These are phyloP conservation scores for Raja brachyura DNA, from an alignment of 2,113 vertebrate genomes.

Conservation along the genomic window DNA sequence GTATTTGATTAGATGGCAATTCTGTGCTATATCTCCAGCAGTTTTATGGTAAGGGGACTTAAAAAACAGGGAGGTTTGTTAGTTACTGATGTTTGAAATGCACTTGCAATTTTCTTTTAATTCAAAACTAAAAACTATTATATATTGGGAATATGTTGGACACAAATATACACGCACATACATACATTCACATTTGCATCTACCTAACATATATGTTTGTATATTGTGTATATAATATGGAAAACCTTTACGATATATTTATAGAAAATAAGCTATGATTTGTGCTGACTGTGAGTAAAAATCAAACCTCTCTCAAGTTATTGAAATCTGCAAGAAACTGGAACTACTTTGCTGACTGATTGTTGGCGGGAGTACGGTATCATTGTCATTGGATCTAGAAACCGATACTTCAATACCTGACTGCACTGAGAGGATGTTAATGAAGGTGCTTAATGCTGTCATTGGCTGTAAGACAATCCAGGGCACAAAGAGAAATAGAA, in stretches of 20 bases:
- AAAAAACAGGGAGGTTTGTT: not conserved
- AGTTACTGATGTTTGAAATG: not conserved
- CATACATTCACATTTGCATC: not conserved
- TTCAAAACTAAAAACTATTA: not conserved
- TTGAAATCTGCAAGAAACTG: constrained; percentile 41
- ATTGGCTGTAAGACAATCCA: constrained; percentile 50
- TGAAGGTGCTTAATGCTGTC: constrained; percentile 56
- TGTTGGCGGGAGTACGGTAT: constrained; percentile 38
- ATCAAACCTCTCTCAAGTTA: constrained; percentile 41
- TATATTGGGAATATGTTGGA: too few relatives aligned
- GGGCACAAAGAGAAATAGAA: constrained; percentile 41
- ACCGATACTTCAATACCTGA: constrained; percentile 57
- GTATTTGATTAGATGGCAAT: constrained; percentile 4
- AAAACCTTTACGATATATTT: constrained; percentile 35
- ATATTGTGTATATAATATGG: constrained; percentile 43
- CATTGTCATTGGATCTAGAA: constrained; percentile 51
- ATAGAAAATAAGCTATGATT: constrained; percentile 42
- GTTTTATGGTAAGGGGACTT: not conserved
- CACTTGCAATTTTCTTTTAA: not conserved
- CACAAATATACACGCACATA: not conserved
- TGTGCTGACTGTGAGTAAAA: constrained; percentile 42
- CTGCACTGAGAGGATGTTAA: constrained; percentile 46
- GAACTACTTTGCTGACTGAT: constrained; percentile 6
- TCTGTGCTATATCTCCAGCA: not conserved
- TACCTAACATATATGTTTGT: not conserved